phyloP scores from a whole-genome alignment of 2,113 vertebrate genomes.

The Carassius carassius region DNA sequence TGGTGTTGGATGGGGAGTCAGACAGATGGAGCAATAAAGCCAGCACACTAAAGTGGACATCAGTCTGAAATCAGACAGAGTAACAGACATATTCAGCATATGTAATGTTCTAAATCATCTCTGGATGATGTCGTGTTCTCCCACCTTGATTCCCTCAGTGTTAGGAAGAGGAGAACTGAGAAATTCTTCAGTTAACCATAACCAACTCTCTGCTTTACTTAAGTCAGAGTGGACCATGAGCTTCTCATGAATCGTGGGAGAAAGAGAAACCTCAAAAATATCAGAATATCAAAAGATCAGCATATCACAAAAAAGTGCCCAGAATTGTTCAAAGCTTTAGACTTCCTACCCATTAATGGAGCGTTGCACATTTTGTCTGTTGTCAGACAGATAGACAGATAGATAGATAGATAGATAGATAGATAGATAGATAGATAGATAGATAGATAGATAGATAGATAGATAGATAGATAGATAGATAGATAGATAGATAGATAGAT shows the following conservation, averaged over 20 bases:
- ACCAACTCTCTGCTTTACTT: slow-evolving; percentile 93
- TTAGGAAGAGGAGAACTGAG: slow-evolving; percentile 83
- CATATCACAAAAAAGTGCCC: background rate
- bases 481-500: background rate
- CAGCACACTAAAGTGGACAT: slow-evolving; percentile 84
- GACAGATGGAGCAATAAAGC: slow-evolving; percentile 88
- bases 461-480: background rate
- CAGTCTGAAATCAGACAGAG: slow-evolving; percentile 65
- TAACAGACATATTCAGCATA: background rate
- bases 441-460: background rate
- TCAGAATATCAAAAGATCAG: background rate
- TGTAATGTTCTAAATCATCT: background rate
- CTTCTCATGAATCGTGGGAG: slow-evolving; percentile 90
- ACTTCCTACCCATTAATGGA: slow-evolving; percentile 86
- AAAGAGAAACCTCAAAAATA: background rate
- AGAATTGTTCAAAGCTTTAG: background rate
- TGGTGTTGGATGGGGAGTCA: slow-evolving; percentile 88
- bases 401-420: too few relatives aligned
- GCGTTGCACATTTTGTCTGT: slow-evolving; percentile 88
- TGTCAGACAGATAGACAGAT: too few relatives aligned
- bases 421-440: background rate
- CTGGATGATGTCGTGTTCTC: background rate
- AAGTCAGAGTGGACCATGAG: slow-evolving; percentile 93
- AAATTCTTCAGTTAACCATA: slow-evolving; percentile 87
- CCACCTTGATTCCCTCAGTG: slow-evolving; percentile 83